phyloP scores from a whole-genome alignment of 92 coral and sea anemone genomes.

The Isaurus tuberculatus region DNA sequence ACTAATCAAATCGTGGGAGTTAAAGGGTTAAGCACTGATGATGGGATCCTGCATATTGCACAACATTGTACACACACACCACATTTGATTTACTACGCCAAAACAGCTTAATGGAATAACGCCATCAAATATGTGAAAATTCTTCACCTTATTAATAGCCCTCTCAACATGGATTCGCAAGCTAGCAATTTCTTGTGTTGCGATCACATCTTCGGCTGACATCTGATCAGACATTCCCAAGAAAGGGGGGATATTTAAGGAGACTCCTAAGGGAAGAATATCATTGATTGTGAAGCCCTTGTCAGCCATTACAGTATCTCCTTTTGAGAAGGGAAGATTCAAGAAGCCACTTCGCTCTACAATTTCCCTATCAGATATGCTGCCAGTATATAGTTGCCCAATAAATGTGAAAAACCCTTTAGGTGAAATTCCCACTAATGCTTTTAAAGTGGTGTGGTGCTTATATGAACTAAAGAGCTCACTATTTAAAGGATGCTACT shows the following conservation, averaged over 20 bases:
- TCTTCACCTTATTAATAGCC: constrained; percentile 53
- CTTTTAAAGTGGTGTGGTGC: constrained; percentile 39
- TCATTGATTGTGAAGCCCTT: background rate
- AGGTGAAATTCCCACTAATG: constrained; percentile 41
- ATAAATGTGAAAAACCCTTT: constrained; percentile 33
- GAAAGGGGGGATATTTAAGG: constrained; percentile 58
- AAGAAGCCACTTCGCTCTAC: constrained; percentile 1
- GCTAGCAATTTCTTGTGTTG: constrained; percentile 64
- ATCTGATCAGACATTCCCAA: constrained; percentile 61
- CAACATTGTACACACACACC: constrained; percentile 54
- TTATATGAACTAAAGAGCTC: constrained; percentile 35
- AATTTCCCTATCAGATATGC: background rate
- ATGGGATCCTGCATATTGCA: constrained; percentile 59
- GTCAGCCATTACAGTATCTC: background rate
- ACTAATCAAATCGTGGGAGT: constrained; percentile 3
- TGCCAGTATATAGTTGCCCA: constrained; percentile 1
- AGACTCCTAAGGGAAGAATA: constrained; percentile 59
- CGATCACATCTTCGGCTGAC: constrained; percentile 63
- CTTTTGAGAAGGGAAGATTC: constrained; percentile 1
- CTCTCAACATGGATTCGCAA: constrained; percentile 53
- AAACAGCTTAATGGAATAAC: constrained; percentile 47
- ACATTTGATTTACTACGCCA: constrained; percentile 63
- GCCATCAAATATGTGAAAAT: constrained; percentile 53
- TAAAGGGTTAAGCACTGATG: constrained; percentile 45
- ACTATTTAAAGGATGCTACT: constrained; percentile 32